Conservation (phyloP, 1,140 invertebrate genomes). For the Melitaea cinxia region DNA sequence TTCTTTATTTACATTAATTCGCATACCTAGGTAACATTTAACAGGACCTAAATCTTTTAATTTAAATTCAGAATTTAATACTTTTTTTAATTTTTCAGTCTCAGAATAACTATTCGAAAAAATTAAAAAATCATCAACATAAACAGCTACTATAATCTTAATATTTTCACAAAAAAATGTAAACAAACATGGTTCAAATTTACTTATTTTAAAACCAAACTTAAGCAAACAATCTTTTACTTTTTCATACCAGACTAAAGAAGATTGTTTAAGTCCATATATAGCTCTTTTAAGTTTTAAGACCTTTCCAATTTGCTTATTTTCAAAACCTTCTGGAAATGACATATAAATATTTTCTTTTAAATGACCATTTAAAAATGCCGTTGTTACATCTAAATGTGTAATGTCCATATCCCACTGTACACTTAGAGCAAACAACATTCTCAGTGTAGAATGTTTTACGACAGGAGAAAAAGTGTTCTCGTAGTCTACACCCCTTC, state of each 20-base stretch:
- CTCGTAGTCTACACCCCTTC: slow-evolving; percentile 37
- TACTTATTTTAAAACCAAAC: neutral
- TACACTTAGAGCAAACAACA: slow-evolving; percentile 20
- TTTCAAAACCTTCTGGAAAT: neutral
- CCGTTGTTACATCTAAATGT: slow-evolving; percentile 7
- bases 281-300: slow-evolving; percentile 8
- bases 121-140: slow-evolving; percentile 20
- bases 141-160: slow-evolving; percentile 14
- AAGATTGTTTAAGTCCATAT: slow-evolving; percentile 19
- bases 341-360: neutral
- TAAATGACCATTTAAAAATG: slow-evolving; percentile 1
- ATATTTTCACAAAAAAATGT: neutral
- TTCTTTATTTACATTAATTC: slow-evolving; percentile 1
- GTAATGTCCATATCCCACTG: neutral
- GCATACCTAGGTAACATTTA: neutral
- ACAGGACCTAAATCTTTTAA: slow-evolving; percentile 5
- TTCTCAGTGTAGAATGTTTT: slow-evolving; percentile 18
- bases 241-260: slow-evolving; percentile 5
- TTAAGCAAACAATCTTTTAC: neutral
- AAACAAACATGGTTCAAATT: slow-evolving; percentile 12
- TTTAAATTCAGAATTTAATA: neutral
- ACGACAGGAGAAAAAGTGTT: slow-evolving; percentile 40
- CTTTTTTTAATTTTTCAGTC: slow-evolving; percentile 2
- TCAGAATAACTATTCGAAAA: neutral
- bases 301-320: neutral